Base-by-base conservation (phyloP, 1,140 invertebrate genomes). In the Aplysia californica region DNA sequence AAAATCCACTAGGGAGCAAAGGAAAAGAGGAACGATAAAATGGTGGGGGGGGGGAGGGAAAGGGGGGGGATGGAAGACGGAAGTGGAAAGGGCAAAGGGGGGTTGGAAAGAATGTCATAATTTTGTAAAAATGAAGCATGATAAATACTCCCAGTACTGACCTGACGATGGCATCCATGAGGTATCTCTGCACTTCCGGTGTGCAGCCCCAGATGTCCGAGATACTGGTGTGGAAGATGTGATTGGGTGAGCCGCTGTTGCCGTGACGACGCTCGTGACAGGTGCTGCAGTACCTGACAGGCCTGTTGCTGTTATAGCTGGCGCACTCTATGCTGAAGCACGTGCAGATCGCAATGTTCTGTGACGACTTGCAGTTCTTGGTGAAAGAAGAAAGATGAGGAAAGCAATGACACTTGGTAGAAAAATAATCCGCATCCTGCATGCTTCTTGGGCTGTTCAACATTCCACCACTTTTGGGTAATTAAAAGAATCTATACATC, bases 311-410 rank as follows among this genome's bases (percentile, higher is more conserved):
- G 89, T 99, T 99, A 83, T 96, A 97, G 87, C 95, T 96, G 21
- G 96, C 96, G 90, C 98, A 99, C 89, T 99, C 97, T 55, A 94
- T 95, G 18, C 96, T 96, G 90, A 99, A 99, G 87, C 98, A 99
- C 36, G 98, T 97, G 23, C 95, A 96, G 68, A 97, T 94, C 0
- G 97, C 97, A n/a, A 95, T 94, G 88, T 98, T 98, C 77, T 98
- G 96, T 15, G 92, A 92, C 0, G 83, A 95, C 71, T 96, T 93
- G 89, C 98, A 99, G 86, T 97, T 98, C 95, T 97, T 86, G 36
- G 91, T 44, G 23, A 41, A 33, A 35, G 59, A 6, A 33, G 20
- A 33, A 59, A 73, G 1, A 65, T 5, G 39, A 38, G 35, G 26
- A 61, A 6, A 29, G 6, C 26, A 26, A 21, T 18, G 33, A 31